Base-by-base conservation (phyloP, 2,888 invertebrate genomes). In the Vanessa cardui region DNA sequence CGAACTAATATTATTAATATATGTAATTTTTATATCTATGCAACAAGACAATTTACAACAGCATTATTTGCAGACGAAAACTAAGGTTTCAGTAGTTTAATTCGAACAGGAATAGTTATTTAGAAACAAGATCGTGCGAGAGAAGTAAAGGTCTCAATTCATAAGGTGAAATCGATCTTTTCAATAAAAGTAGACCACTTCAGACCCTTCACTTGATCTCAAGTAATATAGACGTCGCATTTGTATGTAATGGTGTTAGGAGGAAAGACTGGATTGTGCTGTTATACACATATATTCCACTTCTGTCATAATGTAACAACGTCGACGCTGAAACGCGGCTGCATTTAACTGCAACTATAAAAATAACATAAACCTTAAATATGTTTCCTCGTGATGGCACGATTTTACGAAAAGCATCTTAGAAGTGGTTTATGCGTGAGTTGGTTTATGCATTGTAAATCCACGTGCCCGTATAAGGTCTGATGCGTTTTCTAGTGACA, bases 181-280 rank as follows among this genome's bases (percentile, higher is more conserved):
- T 66, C 58, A 71, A 69, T 52, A 64, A 69, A 71, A 71, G 71
- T 71, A 66, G 58, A 69, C 71, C 71, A 69, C 66, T 62, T 67
- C 66, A 58, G 67, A 64, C 68, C 66, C 66, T 63, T 66, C 58
- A 68, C 63, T 68, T 49, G 65, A 52, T 66, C 65, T 71, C 65
- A 54, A 54, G 52, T 54, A 61, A 70, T 70, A 72, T 66, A 65
- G 67, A 59, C 68, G 65, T 64, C 65, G 47, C 62, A 67, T 72
- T 72, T 69, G 68, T 72, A 72, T 72, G 72, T 70, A 70, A 71
- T 62, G 49, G 66, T 71, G 71, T 71, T 69, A 66, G 62, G 59
- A 60, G 59, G 50, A 50, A 45, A 68, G 62, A 58, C 56, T 62
- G 59, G 64, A 68, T 64, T 31, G 58, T 68, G 46, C 67, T 70